A percentile compares a stretch with the other conserved stretches of the same genome.
Conservation (phyloP, 2,888 invertebrate genomes). For the Phlogophora meticulosa region DNA sequence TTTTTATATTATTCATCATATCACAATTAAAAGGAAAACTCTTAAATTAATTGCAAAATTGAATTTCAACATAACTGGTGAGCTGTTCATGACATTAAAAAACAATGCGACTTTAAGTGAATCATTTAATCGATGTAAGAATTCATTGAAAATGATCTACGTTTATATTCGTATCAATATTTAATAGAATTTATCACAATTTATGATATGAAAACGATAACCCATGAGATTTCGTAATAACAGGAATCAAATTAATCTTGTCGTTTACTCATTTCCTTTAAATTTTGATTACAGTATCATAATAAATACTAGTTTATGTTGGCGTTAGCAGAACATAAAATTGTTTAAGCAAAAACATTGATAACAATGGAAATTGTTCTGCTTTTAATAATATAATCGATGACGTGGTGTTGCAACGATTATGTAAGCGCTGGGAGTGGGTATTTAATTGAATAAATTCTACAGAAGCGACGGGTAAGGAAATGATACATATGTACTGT, state of each 20-base stretch:
- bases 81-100: slow-evolving; percentile 4
- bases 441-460: neutral
- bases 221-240: slow-evolving; percentile 13
- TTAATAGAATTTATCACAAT: slow-evolving; percentile 31
- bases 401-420: slow-evolving; percentile 34
- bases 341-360: slow-evolving; percentile 23
- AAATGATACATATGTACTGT: slow-evolving; percentile 5
- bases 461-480: neutral
- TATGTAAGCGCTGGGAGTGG: slow-evolving; percentile 23
- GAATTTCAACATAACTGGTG: slow-evolving; percentile 6
- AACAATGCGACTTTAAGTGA: neutral
- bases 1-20: neutral
- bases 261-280: slow-evolving; percentile 21
- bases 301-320: neutral
- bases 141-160: slow-evolving; percentile 19
- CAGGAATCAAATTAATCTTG: slow-evolving; percentile 26
- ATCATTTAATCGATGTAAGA: slow-evolving; percentile 11
- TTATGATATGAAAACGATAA: slow-evolving; percentile 20
- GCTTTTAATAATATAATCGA: slow-evolving; percentile 15
- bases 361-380: slow-evolving; percentile 37
- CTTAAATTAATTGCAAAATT: neutral
- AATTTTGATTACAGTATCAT: slow-evolving; percentile 22
- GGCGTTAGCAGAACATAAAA: slow-evolving; percentile 7
- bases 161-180: slow-evolving; percentile 9
- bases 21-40: slow-evolving; percentile 12